Conservation (phyloP, 2,113 vertebrate genomes). For the Haplochromis burtoni region DNA sequence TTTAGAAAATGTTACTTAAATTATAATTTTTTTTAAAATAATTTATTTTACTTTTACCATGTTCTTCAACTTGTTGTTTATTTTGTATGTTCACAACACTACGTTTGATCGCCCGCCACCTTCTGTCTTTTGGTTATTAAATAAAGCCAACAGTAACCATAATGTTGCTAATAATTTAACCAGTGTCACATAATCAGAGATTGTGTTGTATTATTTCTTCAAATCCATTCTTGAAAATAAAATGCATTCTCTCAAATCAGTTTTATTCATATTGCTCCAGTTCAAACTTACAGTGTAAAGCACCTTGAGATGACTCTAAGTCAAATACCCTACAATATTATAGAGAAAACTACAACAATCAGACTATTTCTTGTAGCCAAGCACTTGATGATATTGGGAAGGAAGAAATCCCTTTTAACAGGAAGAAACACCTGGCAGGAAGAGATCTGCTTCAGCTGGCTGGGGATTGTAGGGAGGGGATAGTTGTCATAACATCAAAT, state of each 20-base stretch:
- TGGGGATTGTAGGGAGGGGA: neutral
- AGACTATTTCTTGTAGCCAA: neutral
- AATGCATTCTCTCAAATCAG: neutral
- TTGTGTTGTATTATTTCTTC: neutral
- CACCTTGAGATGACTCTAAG: neutral
- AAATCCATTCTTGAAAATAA: neutral
- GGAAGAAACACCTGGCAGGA: neutral
- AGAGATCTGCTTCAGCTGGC: neutral
- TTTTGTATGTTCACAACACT: conserved; percentile 32
- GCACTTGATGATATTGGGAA: neutral
- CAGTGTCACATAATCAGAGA: neutral
- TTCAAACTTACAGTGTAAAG: neutral
- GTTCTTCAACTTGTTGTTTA: conserved; percentile 6
- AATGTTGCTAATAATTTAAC: neutral
- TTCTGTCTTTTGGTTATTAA: conserved; percentile 17
- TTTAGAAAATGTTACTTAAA: conserved; percentile 28
- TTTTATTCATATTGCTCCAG: neutral
- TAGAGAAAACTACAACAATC: neutral
- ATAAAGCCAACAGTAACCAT: conserved; percentile 24
- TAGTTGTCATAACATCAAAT: neutral
- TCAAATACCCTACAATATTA: neutral
- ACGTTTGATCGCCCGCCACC: neutral
- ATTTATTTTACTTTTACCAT: conserved; percentile 1
- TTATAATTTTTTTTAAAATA: neutral
- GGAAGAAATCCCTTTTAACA: neutral